Conservation (phyloP, 2,113 vertebrate species). For the Atherinomorus stipes region DNA sequence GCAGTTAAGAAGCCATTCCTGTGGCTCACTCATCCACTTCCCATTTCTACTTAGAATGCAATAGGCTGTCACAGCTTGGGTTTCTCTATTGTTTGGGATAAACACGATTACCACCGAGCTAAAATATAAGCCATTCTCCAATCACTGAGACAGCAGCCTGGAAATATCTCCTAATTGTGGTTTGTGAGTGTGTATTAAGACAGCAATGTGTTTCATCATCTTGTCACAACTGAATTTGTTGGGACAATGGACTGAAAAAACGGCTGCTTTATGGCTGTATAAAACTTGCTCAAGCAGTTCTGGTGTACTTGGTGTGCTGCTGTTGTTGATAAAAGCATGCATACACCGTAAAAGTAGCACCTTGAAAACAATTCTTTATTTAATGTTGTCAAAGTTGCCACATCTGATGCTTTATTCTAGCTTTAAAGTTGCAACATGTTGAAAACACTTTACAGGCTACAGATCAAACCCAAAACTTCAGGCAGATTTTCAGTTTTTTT, state of each 20-base stretch:
- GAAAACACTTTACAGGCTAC: background rate
- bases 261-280: constrained; percentile 10
- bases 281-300: constrained; percentile 14
- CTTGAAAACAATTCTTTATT: constrained; percentile 35
- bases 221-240: constrained; percentile 30
- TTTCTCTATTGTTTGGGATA: constrained; percentile 59
- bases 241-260: constrained; percentile 15
- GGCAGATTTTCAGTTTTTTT: too few species aligned
- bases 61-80: constrained; percentile 45
- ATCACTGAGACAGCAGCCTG: constrained; percentile 29
- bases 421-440: background rate
- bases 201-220: constrained; percentile 42
- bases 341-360: constrained; percentile 35
- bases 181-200: constrained; percentile 24
- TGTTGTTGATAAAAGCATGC: constrained; percentile 12
- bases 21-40: constrained; percentile 65
- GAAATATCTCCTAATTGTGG: constrained; percentile 8
- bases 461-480: constrained; percentile 7
- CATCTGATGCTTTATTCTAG: constrained; percentile 7
- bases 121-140: constrained; percentile 50
- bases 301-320: background rate
- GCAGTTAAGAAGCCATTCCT: constrained; percentile 68
- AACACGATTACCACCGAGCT: constrained; percentile 52
- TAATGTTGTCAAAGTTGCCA: constrained; percentile 10
- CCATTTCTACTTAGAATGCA: constrained; percentile 65